phyloP scores from a whole-genome alignment of 2,888 invertebrate species.

The Resseliella maxima region DNA sequence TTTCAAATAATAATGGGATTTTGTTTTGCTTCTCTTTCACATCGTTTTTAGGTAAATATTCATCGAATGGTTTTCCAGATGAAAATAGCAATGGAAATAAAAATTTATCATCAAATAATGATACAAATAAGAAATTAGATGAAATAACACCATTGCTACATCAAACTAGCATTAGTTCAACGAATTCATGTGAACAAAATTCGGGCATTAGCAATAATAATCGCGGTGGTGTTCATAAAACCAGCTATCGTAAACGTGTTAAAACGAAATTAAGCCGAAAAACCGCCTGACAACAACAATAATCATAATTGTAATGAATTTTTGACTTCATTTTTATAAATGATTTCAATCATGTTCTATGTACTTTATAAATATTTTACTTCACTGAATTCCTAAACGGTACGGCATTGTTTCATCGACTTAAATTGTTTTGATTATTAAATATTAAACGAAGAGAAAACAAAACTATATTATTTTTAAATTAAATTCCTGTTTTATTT shows the following conservation, averaged over 20 bases:
- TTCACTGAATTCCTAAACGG: not conserved
- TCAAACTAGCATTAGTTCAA: conserved; percentile 53
- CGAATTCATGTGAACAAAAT: not conserved
- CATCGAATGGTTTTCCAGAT: not conserved
- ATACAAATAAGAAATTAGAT: conserved; percentile 25
- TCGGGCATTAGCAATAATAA: not conserved
- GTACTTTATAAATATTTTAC: not conserved
- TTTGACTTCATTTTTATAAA: no score
- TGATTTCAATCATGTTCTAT: not conserved
- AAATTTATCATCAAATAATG: not conserved
- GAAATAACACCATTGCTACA: conserved; percentile 55
- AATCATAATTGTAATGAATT: not conserved
- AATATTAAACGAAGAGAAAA: not conserved
- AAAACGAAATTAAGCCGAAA: conserved; percentile 53
- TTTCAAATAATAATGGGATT: not conserved
- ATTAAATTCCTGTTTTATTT: no score
- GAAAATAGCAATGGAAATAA: not conserved
- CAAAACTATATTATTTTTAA: no score
- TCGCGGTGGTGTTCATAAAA: conserved; percentile 13
- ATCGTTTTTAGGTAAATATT: conserved; percentile 39
- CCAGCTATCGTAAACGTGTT: conserved; percentile 37
- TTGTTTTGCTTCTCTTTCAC: not conserved
- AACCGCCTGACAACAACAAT: conserved; percentile 2
- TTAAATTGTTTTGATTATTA: not conserved
- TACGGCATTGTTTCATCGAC: not conserved